Base-by-base conservation (phyloP, 1,140 invertebrate species). In the Brachionus manjavacas region DNA sequence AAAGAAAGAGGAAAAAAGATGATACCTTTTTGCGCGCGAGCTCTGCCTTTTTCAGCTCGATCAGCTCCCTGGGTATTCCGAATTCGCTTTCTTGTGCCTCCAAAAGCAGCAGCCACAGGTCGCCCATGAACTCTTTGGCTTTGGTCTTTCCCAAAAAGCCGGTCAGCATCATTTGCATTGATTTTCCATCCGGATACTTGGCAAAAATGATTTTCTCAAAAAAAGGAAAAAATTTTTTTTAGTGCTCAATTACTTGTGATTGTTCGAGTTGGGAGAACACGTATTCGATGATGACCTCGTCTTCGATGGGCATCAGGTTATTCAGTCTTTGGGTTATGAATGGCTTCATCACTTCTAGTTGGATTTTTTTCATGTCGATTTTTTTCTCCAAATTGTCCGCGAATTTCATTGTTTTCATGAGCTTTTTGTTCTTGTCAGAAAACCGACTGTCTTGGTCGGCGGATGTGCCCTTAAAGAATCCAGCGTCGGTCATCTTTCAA, bases 161-260 rank as follows among this genome's bases (percentile, higher is more conserved):
- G 46, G 97, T 99, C 87, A 99, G 91, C 90, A 99, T 99, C 87
- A 99, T 99, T 92, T 99, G 97, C 93, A 99, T 98, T 89, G 97
- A 95, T 89, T 96, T 96, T 49, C 96, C 96, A 91, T 99, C 96
- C 23, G 97, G 95, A 91, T 90, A 89, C 92, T 93, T 88, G 12
- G 64, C 6, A 4, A 28, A 66, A 25, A 49, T 11, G n/a, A 20
- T 2, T 16, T 16, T 31, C 68, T 25, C 31, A 35, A 68, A 4
- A n/a, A 4, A 31, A 2, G 3, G 8, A 3, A 72, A 83, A 4
- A 28, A 35, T 3, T 23, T 74, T 20, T 35, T 6, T 9, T 4
- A 1, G 1, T 7, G 23, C 23, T 25, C 14, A 31, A 20, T 85
- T 85, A 90, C 90, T 70, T 84, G 60, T 86, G 89, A 88, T 83